Evolutionary conservation across 2,888 invertebrate species (phyloP).

Genomic region (Drosophila atroscutellata): DNA sequence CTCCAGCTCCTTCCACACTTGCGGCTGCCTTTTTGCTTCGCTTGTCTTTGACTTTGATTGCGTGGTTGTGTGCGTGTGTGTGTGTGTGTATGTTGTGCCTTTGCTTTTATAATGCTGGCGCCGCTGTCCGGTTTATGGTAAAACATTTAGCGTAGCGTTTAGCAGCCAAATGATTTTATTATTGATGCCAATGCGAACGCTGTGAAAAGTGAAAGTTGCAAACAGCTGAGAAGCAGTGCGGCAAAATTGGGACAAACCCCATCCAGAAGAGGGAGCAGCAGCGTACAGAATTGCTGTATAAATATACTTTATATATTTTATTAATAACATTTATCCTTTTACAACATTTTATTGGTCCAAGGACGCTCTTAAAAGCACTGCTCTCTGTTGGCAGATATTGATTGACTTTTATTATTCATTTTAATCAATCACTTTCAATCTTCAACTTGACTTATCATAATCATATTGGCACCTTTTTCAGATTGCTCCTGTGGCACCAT

Average conservation of each 20-base stretch:
- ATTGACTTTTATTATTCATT: not conserved
- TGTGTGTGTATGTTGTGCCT: constrained; percentile 3
- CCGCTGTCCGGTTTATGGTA: constrained; percentile 61
- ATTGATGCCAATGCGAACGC: constrained; percentile 51
- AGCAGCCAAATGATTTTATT: constrained; percentile 73
- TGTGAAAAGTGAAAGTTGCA: constrained; percentile 59
- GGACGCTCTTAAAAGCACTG: not conserved
- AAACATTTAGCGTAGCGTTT: constrained; percentile 70
- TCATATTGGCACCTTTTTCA: not conserved
- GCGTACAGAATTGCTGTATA: not conserved
- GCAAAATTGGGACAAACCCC: not conserved
- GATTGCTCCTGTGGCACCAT: not conserved
- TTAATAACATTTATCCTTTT: not conserved
- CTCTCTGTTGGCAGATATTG: not conserved
- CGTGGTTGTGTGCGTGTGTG: constrained; percentile 20
- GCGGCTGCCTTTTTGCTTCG: constrained; percentile 32
- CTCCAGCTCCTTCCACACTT: constrained; percentile 5
- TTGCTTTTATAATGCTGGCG: constrained; percentile 56
- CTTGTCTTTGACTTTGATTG: constrained; percentile 55
- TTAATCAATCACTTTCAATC: not conserved
- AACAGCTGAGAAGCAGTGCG: constrained; percentile 8
- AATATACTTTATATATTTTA: not conserved
- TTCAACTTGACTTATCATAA: not conserved
- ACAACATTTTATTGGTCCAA: not conserved
- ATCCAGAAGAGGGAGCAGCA: not conserved